phyloP scores from a whole-genome alignment of 2,888 invertebrate genomes.

The Sarcophaga subvicina region DNA sequence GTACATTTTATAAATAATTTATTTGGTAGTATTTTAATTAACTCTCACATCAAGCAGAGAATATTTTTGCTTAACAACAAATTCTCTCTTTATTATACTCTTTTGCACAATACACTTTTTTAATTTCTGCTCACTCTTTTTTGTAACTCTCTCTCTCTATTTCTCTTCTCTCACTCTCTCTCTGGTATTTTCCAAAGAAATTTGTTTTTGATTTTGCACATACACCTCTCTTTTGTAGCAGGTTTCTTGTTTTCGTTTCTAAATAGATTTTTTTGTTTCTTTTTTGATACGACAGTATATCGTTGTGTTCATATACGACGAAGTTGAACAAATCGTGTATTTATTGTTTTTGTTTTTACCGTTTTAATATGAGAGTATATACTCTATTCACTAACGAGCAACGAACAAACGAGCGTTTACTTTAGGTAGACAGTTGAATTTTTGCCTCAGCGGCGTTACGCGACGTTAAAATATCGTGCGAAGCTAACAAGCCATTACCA shows the following conservation, averaged over 20 bases:
- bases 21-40: constrained; percentile 33
- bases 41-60: constrained; percentile 12
- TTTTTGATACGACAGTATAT: constrained; percentile 30
- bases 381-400: constrained; percentile 70
- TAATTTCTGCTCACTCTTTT: not conserved
- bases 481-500: constrained; percentile 60
- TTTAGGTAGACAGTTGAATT: constrained; percentile 72
- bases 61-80: not conserved
- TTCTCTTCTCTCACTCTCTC: constrained; percentile 7
- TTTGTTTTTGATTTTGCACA: constrained; percentile 45
- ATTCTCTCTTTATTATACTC: constrained; percentile 11
- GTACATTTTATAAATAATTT: constrained; percentile 60
- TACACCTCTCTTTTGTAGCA: constrained; percentile 37
- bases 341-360: constrained; percentile 72
- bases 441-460: constrained; percentile 78
- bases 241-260: constrained; percentile 43
- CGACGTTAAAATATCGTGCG: constrained; percentile 73
- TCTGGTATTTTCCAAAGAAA: constrained; percentile 27
- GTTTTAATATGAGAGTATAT: constrained; percentile 69
- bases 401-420: constrained; percentile 70
- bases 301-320: constrained; percentile 34
- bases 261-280: constrained; percentile 23
- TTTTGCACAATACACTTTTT: constrained; percentile 34
- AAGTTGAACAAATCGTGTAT: constrained; percentile 53
- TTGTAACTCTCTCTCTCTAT: not conserved